Conservation (phyloP, 2,113 vertebrate genomes). For the Tricholaema leucomelas region DNA sequence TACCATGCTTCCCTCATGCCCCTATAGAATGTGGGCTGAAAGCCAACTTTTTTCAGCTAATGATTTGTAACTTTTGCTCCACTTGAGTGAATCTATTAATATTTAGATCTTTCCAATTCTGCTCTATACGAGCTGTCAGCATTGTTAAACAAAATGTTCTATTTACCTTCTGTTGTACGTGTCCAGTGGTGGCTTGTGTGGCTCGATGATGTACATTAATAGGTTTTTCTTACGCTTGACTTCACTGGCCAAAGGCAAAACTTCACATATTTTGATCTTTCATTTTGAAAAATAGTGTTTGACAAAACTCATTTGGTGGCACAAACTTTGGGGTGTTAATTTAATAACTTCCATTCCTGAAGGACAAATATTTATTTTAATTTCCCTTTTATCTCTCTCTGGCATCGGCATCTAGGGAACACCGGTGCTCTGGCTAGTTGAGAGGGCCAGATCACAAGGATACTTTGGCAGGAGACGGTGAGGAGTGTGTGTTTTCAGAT, state of each 20-base stretch:
- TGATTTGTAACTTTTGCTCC: conserved; percentile 80
- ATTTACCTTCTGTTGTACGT: conserved; percentile 55
- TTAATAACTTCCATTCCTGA: conserved; percentile 50
- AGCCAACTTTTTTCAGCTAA: conserved; percentile 79
- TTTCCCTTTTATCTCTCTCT: conserved; percentile 33
- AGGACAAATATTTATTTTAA: conserved; percentile 42
- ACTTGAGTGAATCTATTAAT: conserved; percentile 74
- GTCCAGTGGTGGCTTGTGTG: conserved; percentile 9
- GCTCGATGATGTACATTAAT: conserved; percentile 19
- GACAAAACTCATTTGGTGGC: conserved; percentile 13
- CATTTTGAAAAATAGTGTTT: conserved; percentile 31
- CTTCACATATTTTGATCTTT: conserved; percentile 16
- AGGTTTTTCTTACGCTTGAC: conserved; percentile 24
- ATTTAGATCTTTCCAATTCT: conserved; percentile 70
- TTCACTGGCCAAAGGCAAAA: conserved; percentile 36
- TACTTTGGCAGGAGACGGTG: accelerated
- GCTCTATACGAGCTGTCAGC: conserved; percentile 55
- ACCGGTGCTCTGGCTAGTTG: not conserved
- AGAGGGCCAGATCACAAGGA: not conserved
- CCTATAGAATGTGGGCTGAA: conserved; percentile 72
- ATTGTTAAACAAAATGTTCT: conserved; percentile 64
- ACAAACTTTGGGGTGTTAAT: conserved; percentile 30
- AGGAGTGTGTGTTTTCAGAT: not conserved
- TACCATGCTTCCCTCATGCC: conserved; percentile 64
- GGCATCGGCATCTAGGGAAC: conserved; percentile 6